phyloP scores from a whole-genome alignment of 2,888 invertebrate species.

The Caenorhabditis sp. region DNA sequence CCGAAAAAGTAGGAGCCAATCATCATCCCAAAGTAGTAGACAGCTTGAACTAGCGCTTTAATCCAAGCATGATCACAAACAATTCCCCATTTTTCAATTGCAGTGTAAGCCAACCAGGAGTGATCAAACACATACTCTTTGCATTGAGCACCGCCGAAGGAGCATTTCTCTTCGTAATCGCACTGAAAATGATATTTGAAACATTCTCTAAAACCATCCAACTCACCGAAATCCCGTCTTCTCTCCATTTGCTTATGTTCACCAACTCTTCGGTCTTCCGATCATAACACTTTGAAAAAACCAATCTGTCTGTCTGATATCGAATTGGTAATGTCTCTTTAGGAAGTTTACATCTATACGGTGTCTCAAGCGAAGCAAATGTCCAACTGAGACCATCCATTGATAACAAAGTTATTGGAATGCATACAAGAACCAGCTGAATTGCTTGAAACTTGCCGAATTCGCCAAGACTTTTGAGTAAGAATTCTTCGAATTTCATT shows the following conservation, averaged over 20 bases:
- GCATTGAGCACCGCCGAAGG: slow-evolving; percentile 21
- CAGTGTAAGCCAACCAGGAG: slow-evolving; percentile 57
- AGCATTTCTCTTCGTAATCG: slow-evolving; percentile 30
- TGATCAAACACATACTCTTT: slow-evolving; percentile 59
- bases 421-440: slow-evolving; percentile 68
- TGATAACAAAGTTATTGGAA: slow-evolving; percentile 69
- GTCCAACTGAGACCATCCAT: slow-evolving; percentile 71
- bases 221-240: slow-evolving; percentile 14
- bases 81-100: slow-evolving; percentile 68
- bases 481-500: slow-evolving; percentile 71
- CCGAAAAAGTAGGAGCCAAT: slow-evolving; percentile 69
- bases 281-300: slow-evolving; percentile 41
- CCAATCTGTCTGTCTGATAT: slow-evolving; percentile 43
- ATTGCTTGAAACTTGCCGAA: slow-evolving; percentile 64
- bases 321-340: slow-evolving; percentile 32
- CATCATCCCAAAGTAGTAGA: slow-evolving; percentile 70
- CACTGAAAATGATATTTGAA: slow-evolving; percentile 49
- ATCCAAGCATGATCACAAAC: slow-evolving; percentile 60
- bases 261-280: background rate
- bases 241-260: slow-evolving; percentile 10
- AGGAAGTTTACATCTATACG: slow-evolving; percentile 56
- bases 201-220: too few species aligned
- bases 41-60: slow-evolving; percentile 67
- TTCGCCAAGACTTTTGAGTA: slow-evolving; percentile 68
- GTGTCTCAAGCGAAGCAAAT: slow-evolving; percentile 63